phyloP scores from a whole-genome alignment of 64 coral and sea anemone species.

The Cladopsammia gracilis region DNA sequence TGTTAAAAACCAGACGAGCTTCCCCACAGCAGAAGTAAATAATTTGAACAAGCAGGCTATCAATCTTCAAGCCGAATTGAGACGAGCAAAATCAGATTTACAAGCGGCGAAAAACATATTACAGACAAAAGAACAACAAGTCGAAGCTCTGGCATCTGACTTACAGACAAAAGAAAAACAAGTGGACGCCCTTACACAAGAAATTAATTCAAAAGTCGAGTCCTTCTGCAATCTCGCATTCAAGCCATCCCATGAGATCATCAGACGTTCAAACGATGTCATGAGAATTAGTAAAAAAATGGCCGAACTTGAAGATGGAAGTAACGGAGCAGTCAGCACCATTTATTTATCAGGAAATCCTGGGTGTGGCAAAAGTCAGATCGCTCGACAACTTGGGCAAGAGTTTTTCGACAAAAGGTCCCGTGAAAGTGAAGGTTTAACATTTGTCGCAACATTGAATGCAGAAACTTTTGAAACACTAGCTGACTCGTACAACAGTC shows the following conservation, averaged over 20 bases:
- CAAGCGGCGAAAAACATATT: not conserved
- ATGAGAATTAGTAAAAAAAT: not conserved
- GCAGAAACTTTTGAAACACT: constrained; percentile 7
- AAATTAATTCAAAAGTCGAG: not conserved
- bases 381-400: constrained; percentile 41
- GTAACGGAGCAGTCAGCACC: constrained; percentile 23
- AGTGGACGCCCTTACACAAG: not conserved
- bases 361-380: constrained; percentile 60
- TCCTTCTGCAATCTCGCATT: constrained; percentile 27
- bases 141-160: no score
- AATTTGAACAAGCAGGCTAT: not conserved
- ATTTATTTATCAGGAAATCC: constrained; percentile 66
- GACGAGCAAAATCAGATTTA: not conserved
- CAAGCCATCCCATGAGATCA: constrained; percentile 11
- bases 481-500: not conserved
- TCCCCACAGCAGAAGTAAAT: constrained; percentile 4
- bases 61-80: not conserved
- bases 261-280: not conserved
- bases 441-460: not conserved
- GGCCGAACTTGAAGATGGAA: not conserved
- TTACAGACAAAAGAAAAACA: not conserved
- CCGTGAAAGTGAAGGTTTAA: not conserved
- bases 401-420: not conserved
- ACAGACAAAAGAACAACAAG: not conserved
- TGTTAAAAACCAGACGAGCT: constrained; percentile 26